These are phyloP conservation scores for Oncorhynchus tshawytscha DNA, from an alignment of 2,113 vertebrate genomes.

Conservation along the genomic window DNA sequence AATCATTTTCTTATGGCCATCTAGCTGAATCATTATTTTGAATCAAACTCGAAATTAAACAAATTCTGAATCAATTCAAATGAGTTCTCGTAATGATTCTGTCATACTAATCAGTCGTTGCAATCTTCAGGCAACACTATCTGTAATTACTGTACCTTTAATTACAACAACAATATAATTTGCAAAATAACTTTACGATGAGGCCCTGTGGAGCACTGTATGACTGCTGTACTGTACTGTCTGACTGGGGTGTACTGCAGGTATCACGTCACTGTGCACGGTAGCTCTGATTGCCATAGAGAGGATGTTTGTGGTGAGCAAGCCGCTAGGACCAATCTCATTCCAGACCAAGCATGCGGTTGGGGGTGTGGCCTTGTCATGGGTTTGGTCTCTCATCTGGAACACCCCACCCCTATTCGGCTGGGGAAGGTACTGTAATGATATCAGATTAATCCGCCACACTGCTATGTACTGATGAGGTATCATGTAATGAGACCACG, in stretches of 20 bases:
- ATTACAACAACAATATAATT: no score
- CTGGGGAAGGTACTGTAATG: conserved; percentile 57
- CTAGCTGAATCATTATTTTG: not conserved
- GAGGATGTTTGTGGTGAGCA: conserved; percentile 72
- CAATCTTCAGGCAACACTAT: no score
- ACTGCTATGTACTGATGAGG: no score
- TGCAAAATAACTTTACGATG: no score
- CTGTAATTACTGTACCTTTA: no score
- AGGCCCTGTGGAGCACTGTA: no score
- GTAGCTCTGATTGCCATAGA: conserved; percentile 76
- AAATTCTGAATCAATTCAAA: not conserved
- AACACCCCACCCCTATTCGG: conserved; percentile 74
- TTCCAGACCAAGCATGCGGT: conserved; percentile 64
- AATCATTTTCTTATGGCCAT: not conserved
- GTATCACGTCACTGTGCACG: conserved; percentile 73
- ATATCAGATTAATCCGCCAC: no score
- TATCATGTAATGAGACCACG: no score
- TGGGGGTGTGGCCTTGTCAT: conserved; percentile 62
- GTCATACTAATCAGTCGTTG: no score
- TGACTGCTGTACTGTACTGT: no score
- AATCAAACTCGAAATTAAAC: not conserved
- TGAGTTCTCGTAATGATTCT: no score
- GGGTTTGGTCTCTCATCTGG: conserved; percentile 76
- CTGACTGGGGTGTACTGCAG: conserved; percentile 45
- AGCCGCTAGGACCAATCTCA: conserved; percentile 64